A percentile compares a stretch with the other conserved stretches of the same genome.
Conservation (phyloP, 2,888 invertebrate species). For the Phaonia tiefii region DNA sequence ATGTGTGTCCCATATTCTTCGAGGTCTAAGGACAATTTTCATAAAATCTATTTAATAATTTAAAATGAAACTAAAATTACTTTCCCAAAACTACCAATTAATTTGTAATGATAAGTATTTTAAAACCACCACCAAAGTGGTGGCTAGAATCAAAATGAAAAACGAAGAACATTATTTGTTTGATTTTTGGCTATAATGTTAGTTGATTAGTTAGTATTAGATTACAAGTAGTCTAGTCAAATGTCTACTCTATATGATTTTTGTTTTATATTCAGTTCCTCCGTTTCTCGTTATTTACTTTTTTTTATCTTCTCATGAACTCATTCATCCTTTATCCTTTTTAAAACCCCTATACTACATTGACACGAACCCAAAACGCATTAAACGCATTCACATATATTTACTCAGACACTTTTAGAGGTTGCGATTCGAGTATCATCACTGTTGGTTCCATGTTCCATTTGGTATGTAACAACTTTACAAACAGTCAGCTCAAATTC, state of each 20-base stretch:
- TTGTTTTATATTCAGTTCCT: neutral
- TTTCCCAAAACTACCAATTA: neutral
- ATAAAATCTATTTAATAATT: no score
- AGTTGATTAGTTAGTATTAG: constrained; percentile 14
- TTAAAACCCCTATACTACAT: constrained; percentile 3
- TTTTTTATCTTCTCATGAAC: constrained; percentile 12
- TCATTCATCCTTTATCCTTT: constrained; percentile 40
- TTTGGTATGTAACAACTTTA: no score
- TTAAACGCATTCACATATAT: neutral
- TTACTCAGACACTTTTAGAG: neutral
- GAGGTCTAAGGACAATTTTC: no score
- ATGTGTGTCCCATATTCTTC: no score
- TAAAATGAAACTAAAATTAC: neutral
- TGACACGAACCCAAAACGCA: constrained; percentile 17
- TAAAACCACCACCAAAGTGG: neutral
- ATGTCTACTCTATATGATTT: constrained; percentile 21
- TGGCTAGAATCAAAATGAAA: neutral
- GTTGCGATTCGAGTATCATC: neutral
- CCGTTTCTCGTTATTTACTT: neutral
- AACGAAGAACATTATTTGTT: neutral
- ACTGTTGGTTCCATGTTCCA: neutral
- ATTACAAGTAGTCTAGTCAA: constrained; percentile 41
- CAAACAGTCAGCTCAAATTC: no score
- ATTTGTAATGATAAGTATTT: neutral
- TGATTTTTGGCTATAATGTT: neutral